Evolutionary conservation across 2,797 vertebrate species (phyloP), one percentile per base, ranked within the genome.

Genomic region (Helostoma temminkii): DNA sequence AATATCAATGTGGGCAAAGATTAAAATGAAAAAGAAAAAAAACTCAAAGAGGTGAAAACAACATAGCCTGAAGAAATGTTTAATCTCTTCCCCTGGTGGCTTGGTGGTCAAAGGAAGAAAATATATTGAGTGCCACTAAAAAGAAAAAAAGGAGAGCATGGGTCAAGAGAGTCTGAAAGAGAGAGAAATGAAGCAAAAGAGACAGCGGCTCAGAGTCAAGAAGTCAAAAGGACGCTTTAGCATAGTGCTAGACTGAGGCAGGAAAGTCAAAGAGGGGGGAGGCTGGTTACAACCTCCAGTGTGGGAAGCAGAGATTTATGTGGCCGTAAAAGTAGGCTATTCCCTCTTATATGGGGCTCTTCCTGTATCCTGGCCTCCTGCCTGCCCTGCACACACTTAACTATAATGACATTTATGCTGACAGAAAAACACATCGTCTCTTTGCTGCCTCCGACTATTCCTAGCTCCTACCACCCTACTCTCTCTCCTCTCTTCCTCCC

Each of bases 281-380:
- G 74, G 76, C 6, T 62, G 69, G 84, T 85, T 79, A 78, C 62
- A 76, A 69, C 46, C 77, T 76, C 71, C 64, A 55, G 66, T 16
- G 78, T 53, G 71, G 73, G 78, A 71, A 59, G 37, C 16, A 25
- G 71, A 87, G 90, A 94, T 93, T 92, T 92, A 92, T 91, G 86
- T 71, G 81, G 58, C 68, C 39, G 26, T 92, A 90, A 91, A 89
- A 83, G 68, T 12, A 65, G 85, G 81, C 84, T 87, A 85, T 91
- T 88, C 90, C 88, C 82, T 78, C 74, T 74, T 82, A 78, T 82
- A 80, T 18, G 46, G 71, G 88, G 69, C 84, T 89, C 84, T 84
- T 85, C 88, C 87, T 83, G 75, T 74, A 48, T 64, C 72, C 66
- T 42, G 3, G 80, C 71, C 76, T 76, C 67, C 46, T 11, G 61